Base-by-base conservation (phyloP, 2,113 vertebrate species). In the Irena cyanogastra region DNA sequence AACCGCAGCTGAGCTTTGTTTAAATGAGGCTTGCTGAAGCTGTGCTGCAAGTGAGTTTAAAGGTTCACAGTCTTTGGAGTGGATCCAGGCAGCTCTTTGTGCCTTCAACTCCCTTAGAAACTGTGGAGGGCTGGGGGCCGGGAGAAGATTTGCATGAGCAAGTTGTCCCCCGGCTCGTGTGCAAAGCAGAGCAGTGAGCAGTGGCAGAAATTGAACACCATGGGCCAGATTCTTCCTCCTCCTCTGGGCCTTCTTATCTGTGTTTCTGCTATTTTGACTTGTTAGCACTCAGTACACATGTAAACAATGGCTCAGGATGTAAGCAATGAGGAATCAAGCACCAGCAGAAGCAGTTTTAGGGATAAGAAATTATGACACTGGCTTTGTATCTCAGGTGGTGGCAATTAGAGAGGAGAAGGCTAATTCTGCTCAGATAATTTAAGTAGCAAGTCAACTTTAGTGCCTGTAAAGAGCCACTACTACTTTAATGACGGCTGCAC, bases 11-110 rank as follows among this genome's bases (percentile, higher is more conserved):
- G 74, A 96, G 92, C 93, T 94, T 96, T 96, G 93, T 96, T 96
- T 97, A 95, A 96, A 95, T 33, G 88, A 94, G 74, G 80, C 84
- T 96, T 92, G 83, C 94, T 89, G 90, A 92, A 95, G 49, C 95
- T 94, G 68, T 61, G 80, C 68, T 94, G 95, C 77, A 96, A 96
- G 83, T 90, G 83, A 96, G 92, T 97, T 96, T 95, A 97, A 96
- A 96, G 95, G 92, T 93, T 97, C 93, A 95, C 47, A 53, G 88
- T 71, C 44, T 86, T 86, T 96, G 95, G 94, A 96, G 71, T 12
- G 0, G 49, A 66, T 95, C 96, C 94, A 96, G 90, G 83, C 69
- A 71, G 61, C 65, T 86, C 92, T 95, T 96, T 95, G 92, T 96
- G 94, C 61, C 76, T 94, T 89, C 69, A 60, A 17, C 68, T 95